These are phyloP conservation scores for Linyphia triangularis DNA, from an alignment of 2,888 invertebrate species.

Conservation along the genomic window DNA sequence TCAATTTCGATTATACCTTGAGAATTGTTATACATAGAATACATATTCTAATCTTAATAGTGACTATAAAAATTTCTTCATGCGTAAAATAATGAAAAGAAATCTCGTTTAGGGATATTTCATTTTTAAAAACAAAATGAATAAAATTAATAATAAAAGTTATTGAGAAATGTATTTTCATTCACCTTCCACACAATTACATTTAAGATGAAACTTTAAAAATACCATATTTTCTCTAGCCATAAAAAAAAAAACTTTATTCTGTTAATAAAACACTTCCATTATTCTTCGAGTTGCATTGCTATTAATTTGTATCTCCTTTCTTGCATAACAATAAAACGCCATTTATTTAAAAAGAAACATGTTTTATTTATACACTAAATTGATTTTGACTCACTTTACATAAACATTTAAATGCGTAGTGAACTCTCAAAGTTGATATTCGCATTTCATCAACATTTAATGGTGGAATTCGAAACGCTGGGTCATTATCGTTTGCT, in stretches of 20 bases:
- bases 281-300: background rate
- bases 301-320: background rate
- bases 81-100: too few relatives aligned
- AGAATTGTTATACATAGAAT: too few relatives aligned
- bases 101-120: too few relatives aligned
- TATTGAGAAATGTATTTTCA: too few relatives aligned
- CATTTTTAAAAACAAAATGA: too few relatives aligned
- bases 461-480: background rate
- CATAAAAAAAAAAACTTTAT: background rate
- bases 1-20: too few relatives aligned
- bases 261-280: background rate
- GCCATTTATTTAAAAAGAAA: background rate
- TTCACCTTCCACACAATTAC: too few relatives aligned
- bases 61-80: too few relatives aligned
- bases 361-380: background rate
- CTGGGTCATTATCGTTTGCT: background rate
- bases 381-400: background rate
- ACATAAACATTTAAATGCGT: background rate
- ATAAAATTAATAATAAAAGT: too few relatives aligned
- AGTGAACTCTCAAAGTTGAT: background rate
- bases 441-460: background rate
- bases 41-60: too few relatives aligned
- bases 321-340: background rate
- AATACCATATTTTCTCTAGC: too few relatives aligned
- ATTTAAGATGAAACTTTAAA: too few relatives aligned